Percentiles rank a stretch among this genome's conserved stretches.
Evolutionary conservation across 2,797 vertebrate genomes (phyloP).

Genomic region (Aplochiton taeniatus): DNA sequence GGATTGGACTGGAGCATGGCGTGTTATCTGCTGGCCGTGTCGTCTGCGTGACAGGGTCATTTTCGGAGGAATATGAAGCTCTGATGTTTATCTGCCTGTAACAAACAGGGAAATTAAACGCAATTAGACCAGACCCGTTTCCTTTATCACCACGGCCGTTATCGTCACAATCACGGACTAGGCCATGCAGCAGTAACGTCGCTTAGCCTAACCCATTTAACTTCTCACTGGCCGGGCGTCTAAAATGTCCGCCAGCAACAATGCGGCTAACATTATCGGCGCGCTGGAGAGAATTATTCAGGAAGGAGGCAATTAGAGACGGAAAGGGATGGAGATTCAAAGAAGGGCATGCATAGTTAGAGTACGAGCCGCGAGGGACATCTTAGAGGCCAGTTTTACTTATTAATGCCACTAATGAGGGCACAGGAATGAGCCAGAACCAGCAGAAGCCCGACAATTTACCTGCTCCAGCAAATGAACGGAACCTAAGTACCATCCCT

Average conservation of each 20-base stretch:
- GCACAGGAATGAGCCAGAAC: not conserved
- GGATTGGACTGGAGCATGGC: no score
- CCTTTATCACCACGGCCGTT: constrained; percentile 70
- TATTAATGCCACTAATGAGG: constrained; percentile 69
- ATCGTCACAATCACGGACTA: constrained; percentile 66
- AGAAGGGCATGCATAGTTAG: constrained; percentile 47
- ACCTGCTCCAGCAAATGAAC: no score
- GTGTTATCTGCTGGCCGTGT: constrained; percentile 64
- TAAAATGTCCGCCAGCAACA: constrained; percentile 62
- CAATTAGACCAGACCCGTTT: constrained; percentile 67
- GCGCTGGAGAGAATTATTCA: constrained; percentile 60
- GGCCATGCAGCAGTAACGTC: constrained; percentile 52
- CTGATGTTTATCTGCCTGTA: constrained; percentile 27
- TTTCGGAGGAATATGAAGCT: constrained; percentile 64
- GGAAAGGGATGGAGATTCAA: constrained; percentile 56
- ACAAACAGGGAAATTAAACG: constrained; percentile 73
- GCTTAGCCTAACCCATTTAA: constrained; percentile 69
- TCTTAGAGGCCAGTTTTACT: constrained; percentile 56
- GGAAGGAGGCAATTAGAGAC: constrained; percentile 70
- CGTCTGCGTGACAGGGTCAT: constrained; percentile 75
- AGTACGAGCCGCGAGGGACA: constrained; percentile 12
- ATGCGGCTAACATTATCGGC: constrained; percentile 59
- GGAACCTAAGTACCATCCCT: no score
- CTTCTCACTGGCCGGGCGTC: constrained; percentile 63
- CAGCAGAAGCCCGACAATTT: no score